Evolutionary conservation across 2,888 invertebrate species (phyloP), one percentile per base, ranked within the genome.

Genomic region (Oligia fasciuncula): DNA sequence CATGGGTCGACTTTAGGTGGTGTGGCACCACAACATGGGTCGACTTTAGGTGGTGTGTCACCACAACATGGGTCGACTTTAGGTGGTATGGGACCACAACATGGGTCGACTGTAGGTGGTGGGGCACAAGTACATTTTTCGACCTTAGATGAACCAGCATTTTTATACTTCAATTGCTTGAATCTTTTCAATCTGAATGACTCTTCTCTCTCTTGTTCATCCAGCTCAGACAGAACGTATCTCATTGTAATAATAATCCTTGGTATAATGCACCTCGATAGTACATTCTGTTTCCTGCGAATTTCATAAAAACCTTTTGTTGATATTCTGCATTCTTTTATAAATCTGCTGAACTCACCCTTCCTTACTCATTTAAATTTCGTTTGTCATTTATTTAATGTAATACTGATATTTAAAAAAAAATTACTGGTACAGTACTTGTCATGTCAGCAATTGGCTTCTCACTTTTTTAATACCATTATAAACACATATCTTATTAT

Each of bases 231-330:
- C 0, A 23, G 0, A 19, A 79, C 63, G 63, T 79, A 79, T 9
- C 6, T 35, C n/a, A 29, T 23, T 17, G 79, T 79, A 0, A 57
- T 4, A 6, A 13, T 0, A 40, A 79, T 72, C 29, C 40, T 63
- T 72, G 79, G 79, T 57, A 79, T 29, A 17, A 79, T 65, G 35
- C 35, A 49, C 46, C 81, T 72, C 54, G 54, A 77, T 40, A 93
- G 81, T 23, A 92, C 91, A 86, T 93, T 93, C 83, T 87, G 88
- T 87, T 92, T 93, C 91, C 93, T 93, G 93, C 78, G 76, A 90
- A 91, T 83, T 35, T 74, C 13, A 60, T 60, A 89, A 77, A 92
- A 91, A 88, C 60, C 19, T 40, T 66, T 73, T 70, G 72, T 84
- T 85, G 63, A 79, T 77, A 71, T 68, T 81, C 40, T 80, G 74